Conservation (phyloP, 2,797 vertebrate genomes). For the Leptatherina wallacei region DNA sequence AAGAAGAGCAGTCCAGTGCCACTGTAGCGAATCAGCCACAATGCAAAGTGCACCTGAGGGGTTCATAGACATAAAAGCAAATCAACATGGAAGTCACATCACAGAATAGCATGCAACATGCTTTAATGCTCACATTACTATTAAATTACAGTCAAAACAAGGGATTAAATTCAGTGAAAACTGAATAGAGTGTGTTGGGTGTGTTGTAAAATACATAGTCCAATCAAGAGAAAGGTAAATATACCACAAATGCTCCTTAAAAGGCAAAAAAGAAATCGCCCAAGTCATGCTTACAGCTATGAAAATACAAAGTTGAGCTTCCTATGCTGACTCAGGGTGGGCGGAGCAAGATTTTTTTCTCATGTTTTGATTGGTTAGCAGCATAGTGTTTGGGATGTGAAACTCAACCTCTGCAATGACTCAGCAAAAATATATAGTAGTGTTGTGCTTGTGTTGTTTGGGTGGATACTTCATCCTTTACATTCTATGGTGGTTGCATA, state of each 20-base stretch:
- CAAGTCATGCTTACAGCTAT: conserved; percentile 22
- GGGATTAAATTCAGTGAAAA: not conserved
- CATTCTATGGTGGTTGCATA: not conserved
- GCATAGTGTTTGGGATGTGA: conserved; percentile 7
- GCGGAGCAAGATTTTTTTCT: conserved; percentile 13
- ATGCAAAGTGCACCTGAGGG: conserved; percentile 88
- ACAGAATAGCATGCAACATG: conserved; percentile 9
- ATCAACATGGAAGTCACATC: not conserved
- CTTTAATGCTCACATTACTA: conserved; percentile 8
- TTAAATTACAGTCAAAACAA: not conserved
- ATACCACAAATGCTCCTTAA: not conserved
- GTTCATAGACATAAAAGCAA: conserved; percentile 1
- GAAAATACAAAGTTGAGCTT: not conserved
- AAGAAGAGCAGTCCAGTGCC: conserved; percentile 88
- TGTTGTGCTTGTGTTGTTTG: rapidly evolving
- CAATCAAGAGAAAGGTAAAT: not conserved
- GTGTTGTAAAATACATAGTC: not conserved
- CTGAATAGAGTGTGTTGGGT: not conserved
- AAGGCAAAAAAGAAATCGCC: not conserved
- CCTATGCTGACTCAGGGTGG: conserved; percentile 16
- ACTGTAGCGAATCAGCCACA: conserved; percentile 92
- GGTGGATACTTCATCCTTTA: not conserved
- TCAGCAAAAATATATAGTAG: conserved; percentile 56
- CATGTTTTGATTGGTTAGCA: conserved; percentile 34
- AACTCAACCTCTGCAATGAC: conserved; percentile 53